Base-by-base conservation (phyloP, 1,140 invertebrate species). In the Caerostris extrusa region DNA sequence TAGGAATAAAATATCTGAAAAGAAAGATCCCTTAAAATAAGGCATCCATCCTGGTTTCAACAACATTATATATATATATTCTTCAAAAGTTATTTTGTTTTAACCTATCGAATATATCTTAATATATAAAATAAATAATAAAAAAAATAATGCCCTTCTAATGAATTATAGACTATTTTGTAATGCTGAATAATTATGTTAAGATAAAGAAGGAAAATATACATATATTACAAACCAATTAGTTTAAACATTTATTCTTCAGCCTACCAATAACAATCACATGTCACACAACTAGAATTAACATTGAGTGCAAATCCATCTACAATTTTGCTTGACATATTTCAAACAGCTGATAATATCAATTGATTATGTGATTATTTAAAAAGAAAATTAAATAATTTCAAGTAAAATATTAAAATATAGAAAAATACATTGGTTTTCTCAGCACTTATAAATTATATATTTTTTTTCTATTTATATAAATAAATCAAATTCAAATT, bases 231-330 rank as follows among this genome's bases (percentile, higher is more conserved):
- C 71, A 85, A 85, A 85, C 3, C 55, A 85, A 56, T 85, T 19
- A 85, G 55, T 57, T 85, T 58, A 85, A 85, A 85, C 82, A 85
- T 85, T 85, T 85, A 85, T 85, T 85, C 57, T 85, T 57, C 55
- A 85, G 82, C 10, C 82, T 85, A 85, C 82, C 82, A 85, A 85
- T 85, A 58, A 58, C 55, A 85, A 57, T 85, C 82, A 85, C 82
- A 85, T 56, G 17, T 85, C 82, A 85, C 55, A 85, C 82, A 85
- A 5, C 82, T 85, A 85, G 56, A 14, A 57, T 85, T 56, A n/a
- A 85, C 82, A 85, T 56, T 85, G 12, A 85, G 82, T 85, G 82
- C 82, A 85, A 85, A 85, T 85, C 55, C 55, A 58, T 34, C 82
- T 85, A 85, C 55, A 85, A 53, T 57, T 34, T 85, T 55, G 55